Conservation (phyloP, 1,140 invertebrate genomes). For the Tribolium castaneum region DNA sequence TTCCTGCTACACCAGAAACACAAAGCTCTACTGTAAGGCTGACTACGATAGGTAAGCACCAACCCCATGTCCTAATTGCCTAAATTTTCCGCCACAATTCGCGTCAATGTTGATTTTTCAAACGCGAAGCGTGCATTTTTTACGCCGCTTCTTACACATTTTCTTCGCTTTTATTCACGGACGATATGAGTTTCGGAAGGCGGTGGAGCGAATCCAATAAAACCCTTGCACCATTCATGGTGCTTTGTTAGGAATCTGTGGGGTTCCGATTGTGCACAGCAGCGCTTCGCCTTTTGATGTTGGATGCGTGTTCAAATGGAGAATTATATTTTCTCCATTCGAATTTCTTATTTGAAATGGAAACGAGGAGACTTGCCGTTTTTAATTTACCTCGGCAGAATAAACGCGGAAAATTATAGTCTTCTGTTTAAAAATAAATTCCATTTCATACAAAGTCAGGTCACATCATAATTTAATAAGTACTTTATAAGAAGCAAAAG, state of each 20-base stretch:
- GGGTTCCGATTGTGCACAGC: conserved; percentile 28
- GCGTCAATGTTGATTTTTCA: neutral
- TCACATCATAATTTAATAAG: too few relatives aligned
- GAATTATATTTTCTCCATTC: conserved; percentile 50
- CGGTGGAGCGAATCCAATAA: conserved; percentile 53
- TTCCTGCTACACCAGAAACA: conserved; percentile 91
- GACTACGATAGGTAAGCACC: conserved; percentile 88
- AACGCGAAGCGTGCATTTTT: conserved; percentile 33
- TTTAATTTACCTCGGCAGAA: neutral
- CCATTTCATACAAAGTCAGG: too few relatives aligned
- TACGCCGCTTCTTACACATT: conserved; percentile 38
- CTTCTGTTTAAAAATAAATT: too few relatives aligned
- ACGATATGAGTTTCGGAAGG: conserved; percentile 48
- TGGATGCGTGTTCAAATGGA: conserved; percentile 29
- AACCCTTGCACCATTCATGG: conserved; percentile 42
- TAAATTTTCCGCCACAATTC: neutral
- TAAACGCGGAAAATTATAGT: neutral
- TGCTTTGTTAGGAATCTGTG: conserved; percentile 41
- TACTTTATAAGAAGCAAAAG: too few relatives aligned
- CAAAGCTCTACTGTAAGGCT: conserved; percentile 93
- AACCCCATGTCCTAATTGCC: neutral
- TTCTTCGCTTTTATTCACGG: conserved; percentile 39
- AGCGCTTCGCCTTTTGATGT: conserved; percentile 33
- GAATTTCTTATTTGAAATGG: conserved; percentile 9
- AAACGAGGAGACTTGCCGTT: neutral